Evolutionary conservation across 2,113 vertebrate genomes (phyloP).

Genomic region (Speoplatyrhinus poulsoni): DNA sequence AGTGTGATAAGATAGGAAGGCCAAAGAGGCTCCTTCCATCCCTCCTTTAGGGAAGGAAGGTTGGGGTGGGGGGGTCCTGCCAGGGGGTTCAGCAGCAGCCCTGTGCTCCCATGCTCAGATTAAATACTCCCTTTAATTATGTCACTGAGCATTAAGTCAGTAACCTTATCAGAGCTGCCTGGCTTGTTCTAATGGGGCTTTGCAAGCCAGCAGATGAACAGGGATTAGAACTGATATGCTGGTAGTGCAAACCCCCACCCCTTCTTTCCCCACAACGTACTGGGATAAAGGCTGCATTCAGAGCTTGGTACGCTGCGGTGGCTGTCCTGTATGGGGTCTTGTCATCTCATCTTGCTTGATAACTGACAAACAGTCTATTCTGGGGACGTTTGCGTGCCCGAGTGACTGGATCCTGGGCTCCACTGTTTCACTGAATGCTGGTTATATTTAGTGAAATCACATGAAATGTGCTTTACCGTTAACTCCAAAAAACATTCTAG

Average conservation of each 20-base stretch:
- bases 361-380: slow-evolving; percentile 26
- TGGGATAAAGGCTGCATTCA: slow-evolving; percentile 24
- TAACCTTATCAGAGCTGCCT: slow-evolving; percentile 58
- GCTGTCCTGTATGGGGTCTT: slow-evolving; percentile 14
- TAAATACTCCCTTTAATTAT: slow-evolving; percentile 72
- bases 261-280: not conserved
- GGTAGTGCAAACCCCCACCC: slow-evolving; percentile 24
- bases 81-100: slow-evolving; percentile 22
- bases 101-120: slow-evolving; percentile 47
- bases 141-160: slow-evolving; percentile 59
- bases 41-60: not conserved
- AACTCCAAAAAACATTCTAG: no score
- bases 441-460: no score
- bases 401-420: no score
- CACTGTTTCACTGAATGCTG: no score
- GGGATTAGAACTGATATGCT: slow-evolving; percentile 54
- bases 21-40: no score
- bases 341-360: not conserved
- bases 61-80: slow-evolving; percentile 12
- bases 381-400: not conserved
- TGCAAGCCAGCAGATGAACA: slow-evolving; percentile 48
- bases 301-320: slow-evolving; percentile 23
- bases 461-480: no score
- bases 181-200: slow-evolving; percentile 54
- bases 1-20: no score